These are phyloP conservation scores for Doryteuthis pealeii DNA, from an alignment of 1,140 invertebrate genomes.

Conservation along the genomic window DNA sequence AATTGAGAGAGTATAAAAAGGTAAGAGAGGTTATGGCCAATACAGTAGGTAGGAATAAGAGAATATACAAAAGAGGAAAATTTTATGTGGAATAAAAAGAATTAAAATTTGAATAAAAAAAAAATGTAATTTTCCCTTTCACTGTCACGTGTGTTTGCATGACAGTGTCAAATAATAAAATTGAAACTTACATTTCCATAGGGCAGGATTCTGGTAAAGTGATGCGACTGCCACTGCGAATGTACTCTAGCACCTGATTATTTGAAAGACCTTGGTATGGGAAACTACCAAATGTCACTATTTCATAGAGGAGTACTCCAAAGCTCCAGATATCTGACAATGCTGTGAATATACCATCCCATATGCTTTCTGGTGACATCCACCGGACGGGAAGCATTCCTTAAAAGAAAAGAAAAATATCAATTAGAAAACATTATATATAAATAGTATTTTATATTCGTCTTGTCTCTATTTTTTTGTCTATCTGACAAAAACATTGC, in stretches of 20 bases:
- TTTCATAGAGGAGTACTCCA: conserved; percentile 89
- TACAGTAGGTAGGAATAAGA: too few species aligned
- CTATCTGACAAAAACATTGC: background rate
- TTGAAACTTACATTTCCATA: conserved; percentile 72
- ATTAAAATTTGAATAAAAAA: too few species aligned
- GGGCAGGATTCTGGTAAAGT: conserved; percentile 74
- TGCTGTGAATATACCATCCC: conserved; percentile 85
- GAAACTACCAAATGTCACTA: conserved; percentile 71
- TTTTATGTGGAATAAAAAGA: too few species aligned
- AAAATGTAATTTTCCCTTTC: too few species aligned
- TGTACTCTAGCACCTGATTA: conserved; percentile 78
- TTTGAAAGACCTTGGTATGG: conserved; percentile 85
- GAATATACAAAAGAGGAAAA: too few species aligned
- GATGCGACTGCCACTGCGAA: conserved; percentile 74
- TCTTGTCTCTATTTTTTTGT: background rate
- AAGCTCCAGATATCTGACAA: conserved; percentile 93
- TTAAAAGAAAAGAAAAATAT: conserved; percentile 21
- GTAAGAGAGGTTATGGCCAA: too few species aligned
- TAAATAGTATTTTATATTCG: background rate
- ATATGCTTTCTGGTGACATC: conserved; percentile 91
- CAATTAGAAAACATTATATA: background rate
- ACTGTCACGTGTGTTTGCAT: too few species aligned
- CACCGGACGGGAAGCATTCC: conserved; percentile 75
- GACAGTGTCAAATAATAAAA: too few species aligned
- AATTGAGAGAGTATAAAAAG: too few species aligned